Conservation (phyloP, 2,113 vertebrate genomes). For the Lutjanus erythropterus region DNA sequence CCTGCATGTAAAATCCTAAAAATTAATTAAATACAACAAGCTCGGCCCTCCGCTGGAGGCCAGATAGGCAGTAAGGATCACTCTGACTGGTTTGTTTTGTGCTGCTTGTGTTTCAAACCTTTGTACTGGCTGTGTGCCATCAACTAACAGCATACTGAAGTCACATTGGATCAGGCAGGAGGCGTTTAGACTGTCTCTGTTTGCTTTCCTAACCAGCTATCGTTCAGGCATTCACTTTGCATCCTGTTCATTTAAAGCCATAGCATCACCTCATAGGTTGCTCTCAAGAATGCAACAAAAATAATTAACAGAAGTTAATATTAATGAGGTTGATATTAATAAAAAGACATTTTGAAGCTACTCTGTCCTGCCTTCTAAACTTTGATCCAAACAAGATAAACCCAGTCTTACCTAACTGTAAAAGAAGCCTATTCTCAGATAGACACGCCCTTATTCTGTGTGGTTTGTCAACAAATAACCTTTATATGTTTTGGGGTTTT, state of each 20-base stretch:
- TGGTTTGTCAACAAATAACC: neutral
- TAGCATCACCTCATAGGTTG: neutral
- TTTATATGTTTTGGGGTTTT: neutral
- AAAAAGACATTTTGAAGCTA: neutral
- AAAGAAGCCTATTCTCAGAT: neutral
- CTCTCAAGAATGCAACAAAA: neutral
- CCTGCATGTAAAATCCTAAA: neutral
- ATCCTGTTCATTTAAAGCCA: neutral
- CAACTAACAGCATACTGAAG: too few species aligned
- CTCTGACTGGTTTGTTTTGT: neutral
- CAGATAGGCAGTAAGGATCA: neutral
- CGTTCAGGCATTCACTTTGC: neutral
- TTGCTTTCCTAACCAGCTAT: too few species aligned
- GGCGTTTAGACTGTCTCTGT: too few species aligned
- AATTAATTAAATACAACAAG: neutral
- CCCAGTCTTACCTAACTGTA: too few species aligned
- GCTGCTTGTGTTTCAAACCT: neutral
- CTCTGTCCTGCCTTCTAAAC: neutral
- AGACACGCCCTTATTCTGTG: neutral
- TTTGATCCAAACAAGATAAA: neutral
- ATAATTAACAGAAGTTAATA: neutral
- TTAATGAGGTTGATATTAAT: too few species aligned
- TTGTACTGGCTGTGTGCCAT: neutral
- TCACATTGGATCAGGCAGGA: too few species aligned
- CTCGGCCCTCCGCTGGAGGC: neutral